Evolutionary conservation across 2,888 invertebrate genomes (phyloP), one percentile per base, ranked within the genome.

Genomic region (Eupithecia subfuscata): DNA sequence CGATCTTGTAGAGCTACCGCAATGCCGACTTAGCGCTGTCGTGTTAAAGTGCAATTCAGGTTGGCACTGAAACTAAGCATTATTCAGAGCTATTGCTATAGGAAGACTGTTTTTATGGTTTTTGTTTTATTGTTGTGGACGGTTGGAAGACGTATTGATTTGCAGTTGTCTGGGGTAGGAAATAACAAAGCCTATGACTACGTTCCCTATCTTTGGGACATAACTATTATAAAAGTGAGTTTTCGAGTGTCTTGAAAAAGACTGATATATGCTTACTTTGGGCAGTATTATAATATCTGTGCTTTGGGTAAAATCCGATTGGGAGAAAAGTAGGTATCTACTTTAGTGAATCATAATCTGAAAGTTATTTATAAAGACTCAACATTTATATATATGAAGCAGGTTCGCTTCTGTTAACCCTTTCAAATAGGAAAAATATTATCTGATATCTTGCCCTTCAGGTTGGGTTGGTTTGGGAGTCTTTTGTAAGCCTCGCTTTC

Each of bases 1-100:
- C 76, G 78, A 78, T 71, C 70, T 16, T 75, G 48, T 72, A 71
- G 52, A n/a, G 83, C 79, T 73, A 82, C 79, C 71, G 80, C 69
- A 85, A 85, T 84, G 82, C 82, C 77, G 83, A 82, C 85, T 83
- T 82, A 88, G 87, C 81, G 69, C 43, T 48, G 73, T 79, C 82
- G 81, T 83, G 77, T 79, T 84, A 87, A 79, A 83, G 85, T 76
- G 75, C 81, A 81, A 82, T 89, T 87, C 84, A 71, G 79, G 70
- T 74, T 37, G 70, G 25, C 52, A 70, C 70, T 70, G 43, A 70
- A 45, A 63, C 72, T 77, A 74, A 70, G 69, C 48, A 70, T 63
- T 69, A 45, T 34, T 64, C 16, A 52, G 40, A 34, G 11, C 30
- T 64, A 34, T 34, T 67, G 37, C 37, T 40, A 18, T 25, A 40